These are phyloP conservation scores for Pogoniulus pusillus DNA, from an alignment of 2,797 vertebrate species.

Conservation along the genomic window DNA sequence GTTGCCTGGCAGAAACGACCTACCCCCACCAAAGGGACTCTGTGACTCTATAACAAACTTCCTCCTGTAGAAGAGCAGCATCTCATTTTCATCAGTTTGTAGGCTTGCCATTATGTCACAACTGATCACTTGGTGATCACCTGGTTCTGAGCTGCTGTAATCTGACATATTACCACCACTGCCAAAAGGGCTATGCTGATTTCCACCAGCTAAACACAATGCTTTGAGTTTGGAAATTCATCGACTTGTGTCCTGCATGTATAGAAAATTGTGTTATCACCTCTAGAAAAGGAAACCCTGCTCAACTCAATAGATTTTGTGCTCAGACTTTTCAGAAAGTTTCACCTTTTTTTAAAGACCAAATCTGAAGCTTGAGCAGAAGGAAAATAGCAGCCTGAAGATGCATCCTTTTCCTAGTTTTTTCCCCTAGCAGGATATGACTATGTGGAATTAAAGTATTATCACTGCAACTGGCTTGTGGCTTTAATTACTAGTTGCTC, in stretches of 20 bases:
- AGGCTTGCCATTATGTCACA: neutral
- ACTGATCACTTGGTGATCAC: neutral
- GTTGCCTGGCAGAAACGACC: too few relatives aligned
- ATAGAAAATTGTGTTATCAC: neutral
- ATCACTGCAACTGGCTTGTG: neutral
- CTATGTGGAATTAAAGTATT: neutral
- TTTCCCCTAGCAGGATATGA: neutral
- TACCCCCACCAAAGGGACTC: too few relatives aligned
- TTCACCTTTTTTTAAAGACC: neutral
- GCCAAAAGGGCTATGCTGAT: neutral
- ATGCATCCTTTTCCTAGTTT: neutral
- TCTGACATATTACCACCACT: neutral
- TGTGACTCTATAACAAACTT: neutral
- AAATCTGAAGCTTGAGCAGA: neutral
- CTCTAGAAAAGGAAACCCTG: neutral
- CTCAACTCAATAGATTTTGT: neutral
- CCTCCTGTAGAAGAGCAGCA: neutral
- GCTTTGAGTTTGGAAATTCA: neutral
- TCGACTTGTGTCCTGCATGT: neutral
- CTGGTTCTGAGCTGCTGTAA: neutral
- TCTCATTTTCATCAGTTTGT: constrained; percentile 1
- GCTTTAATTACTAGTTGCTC: neutral
- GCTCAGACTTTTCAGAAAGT: neutral
- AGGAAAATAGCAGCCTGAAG: neutral
- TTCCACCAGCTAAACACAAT: neutral